These are phyloP conservation scores for Galaxea fascicularis DNA, from an alignment of 92 coral and sea anemone species.

Conservation along the genomic window DNA sequence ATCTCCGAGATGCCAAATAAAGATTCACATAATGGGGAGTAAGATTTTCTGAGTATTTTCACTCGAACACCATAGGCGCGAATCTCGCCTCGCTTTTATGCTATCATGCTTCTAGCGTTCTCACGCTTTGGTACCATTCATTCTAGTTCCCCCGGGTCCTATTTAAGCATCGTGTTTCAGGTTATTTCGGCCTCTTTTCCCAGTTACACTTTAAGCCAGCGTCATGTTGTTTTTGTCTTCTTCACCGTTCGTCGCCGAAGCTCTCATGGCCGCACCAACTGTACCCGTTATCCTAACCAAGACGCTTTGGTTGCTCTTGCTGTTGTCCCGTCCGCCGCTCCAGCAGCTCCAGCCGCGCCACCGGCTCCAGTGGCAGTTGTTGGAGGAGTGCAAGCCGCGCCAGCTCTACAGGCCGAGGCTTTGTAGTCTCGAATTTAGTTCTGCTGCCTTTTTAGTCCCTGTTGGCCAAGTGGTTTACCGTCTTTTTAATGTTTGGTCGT, in stretches of 20 bases:
- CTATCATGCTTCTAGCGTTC: too few relatives aligned
- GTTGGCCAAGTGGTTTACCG: background rate
- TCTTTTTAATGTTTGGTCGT: background rate
- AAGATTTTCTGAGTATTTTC: background rate
- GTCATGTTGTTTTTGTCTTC: background rate
- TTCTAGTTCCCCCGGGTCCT: too few relatives aligned
- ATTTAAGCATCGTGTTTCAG: too few relatives aligned
- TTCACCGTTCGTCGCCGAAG: constrained; percentile 12
- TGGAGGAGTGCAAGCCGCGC: constrained; percentile 1
- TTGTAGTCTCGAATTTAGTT: constrained; percentile 11
- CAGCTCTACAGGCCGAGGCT: background rate
- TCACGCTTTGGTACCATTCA: too few relatives aligned
- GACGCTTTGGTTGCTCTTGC: constrained; percentile 1
- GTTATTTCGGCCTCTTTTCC: too few relatives aligned
- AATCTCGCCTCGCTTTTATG: background rate
- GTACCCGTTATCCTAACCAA: constrained; percentile 1
- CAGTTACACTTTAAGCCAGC: background rate
- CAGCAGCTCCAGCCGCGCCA: background rate
- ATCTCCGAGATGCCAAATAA: too few relatives aligned
- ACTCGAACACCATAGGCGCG: background rate
- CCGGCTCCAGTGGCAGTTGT: constrained; percentile 6
- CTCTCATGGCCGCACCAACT: constrained; percentile 4
- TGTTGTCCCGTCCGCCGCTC: constrained; percentile 7
- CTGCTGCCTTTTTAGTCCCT: background rate
- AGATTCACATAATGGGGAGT: too few relatives aligned